These are phyloP conservation scores for Hemaris fuciformis DNA, from an alignment of 2,888 invertebrate genomes.

Conservation along the genomic window DNA sequence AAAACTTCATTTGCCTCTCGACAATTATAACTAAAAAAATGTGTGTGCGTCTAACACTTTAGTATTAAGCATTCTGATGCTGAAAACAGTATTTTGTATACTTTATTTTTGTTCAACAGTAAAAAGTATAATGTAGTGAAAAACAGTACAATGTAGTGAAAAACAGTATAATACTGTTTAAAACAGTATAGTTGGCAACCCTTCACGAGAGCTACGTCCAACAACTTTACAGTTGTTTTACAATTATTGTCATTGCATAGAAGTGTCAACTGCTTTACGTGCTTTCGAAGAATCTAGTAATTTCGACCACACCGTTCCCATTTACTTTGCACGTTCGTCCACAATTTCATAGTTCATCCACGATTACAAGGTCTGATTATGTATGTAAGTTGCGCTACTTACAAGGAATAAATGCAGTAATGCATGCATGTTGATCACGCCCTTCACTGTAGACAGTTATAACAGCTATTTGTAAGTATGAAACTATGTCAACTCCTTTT, in stretches of 20 bases:
- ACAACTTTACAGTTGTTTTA: neutral
- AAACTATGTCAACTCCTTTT: neutral
- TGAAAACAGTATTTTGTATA: too few relatives aligned
- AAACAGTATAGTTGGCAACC: too few relatives aligned
- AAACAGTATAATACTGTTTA: too few relatives aligned
- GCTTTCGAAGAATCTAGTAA: neutral
- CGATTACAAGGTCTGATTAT: slow-evolving; percentile 3
- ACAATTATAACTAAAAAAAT: too few relatives aligned
- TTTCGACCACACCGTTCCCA: neutral
- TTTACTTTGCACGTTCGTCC: neutral
- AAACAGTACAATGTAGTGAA: too few relatives aligned
- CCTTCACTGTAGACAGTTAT: neutral
- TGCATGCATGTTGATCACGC: slow-evolving; percentile 7
- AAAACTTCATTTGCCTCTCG: too few relatives aligned
- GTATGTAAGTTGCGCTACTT: neutral
- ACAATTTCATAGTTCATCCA: neutral
- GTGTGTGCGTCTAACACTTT: too few relatives aligned
- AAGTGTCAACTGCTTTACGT: neutral
- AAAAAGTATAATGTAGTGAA: too few relatives aligned
- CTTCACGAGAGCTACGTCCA: too few relatives aligned
- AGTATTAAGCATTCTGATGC: too few relatives aligned
- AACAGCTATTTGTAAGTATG: neutral
- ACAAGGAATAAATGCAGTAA: slow-evolving; percentile 2
- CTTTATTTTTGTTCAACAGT: too few relatives aligned
- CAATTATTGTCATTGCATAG: neutral